Evolutionary conservation across 2,113 vertebrate species (phyloP).

Genomic region (Melierax canorus): DNA sequence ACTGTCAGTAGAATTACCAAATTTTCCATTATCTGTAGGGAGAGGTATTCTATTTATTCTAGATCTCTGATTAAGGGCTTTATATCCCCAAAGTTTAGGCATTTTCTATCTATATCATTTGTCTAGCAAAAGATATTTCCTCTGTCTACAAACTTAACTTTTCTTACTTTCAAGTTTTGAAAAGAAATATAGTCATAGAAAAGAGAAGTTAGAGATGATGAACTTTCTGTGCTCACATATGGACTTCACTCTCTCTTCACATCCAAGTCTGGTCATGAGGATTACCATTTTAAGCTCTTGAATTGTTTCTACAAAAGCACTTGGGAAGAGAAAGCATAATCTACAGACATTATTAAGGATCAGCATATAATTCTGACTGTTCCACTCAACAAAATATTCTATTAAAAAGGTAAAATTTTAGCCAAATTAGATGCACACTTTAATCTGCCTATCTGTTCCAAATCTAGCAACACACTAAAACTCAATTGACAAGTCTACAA

Average conservation of each 20-base stretch:
- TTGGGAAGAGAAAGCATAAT: background rate
- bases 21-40: background rate
- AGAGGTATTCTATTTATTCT: background rate
- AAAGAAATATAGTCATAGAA: background rate
- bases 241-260: background rate
- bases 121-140: background rate
- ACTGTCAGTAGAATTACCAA: background rate
- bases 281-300: background rate
- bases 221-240: background rate
- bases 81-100: background rate
- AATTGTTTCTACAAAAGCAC: background rate
- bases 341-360: background rate
- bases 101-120: background rate
- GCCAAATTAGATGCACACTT: background rate
- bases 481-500: background rate
- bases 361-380: background rate
- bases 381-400: background rate
- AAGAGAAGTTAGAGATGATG: background rate
- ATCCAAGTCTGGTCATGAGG: background rate
- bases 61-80: background rate
- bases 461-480: background rate
- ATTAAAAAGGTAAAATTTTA: background rate
- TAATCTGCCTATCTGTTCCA: background rate
- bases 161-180: background rate
- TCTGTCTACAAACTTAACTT: background rate